phyloP scores from a whole-genome alignment of 2,113 vertebrate species.

The Etia nguti region DNA sequence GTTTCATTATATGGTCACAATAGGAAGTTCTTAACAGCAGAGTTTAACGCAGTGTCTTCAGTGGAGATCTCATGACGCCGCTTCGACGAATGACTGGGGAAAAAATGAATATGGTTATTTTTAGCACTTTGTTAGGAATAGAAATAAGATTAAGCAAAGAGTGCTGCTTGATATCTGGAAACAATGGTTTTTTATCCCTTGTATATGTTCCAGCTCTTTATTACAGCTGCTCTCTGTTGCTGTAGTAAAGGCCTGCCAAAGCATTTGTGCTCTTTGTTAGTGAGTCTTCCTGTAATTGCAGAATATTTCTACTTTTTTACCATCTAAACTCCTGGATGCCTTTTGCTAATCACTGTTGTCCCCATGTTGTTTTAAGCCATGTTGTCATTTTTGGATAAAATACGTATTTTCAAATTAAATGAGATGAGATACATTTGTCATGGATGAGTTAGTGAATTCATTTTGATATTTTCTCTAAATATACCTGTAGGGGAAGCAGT shows the following conservation, averaged over 20 bases:
- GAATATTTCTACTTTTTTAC: neutral
- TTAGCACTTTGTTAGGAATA: neutral
- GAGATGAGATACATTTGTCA: neutral
- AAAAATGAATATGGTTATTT: neutral
- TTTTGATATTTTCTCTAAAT: neutral
- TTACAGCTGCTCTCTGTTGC: neutral
- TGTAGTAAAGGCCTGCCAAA: neutral
- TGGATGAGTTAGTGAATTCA: neutral
- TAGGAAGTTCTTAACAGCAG: neutral
- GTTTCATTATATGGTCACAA: neutral
- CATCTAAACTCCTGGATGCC: neutral
- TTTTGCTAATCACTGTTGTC: neutral
- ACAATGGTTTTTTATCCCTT: neutral
- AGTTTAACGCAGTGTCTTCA: neutral
- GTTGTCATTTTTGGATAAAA: neutral
- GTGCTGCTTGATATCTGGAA: neutral
- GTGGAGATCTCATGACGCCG: neutral
- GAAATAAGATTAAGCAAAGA: neutral
- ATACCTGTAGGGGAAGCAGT: neutral
- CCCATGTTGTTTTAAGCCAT: neutral
- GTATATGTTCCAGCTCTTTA: neutral
- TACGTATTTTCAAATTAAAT: neutral
- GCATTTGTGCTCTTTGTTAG: neutral
- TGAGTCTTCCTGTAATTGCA: neutral
- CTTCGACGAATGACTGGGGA: neutral